Conservation (phyloP, 2,797 vertebrate species). For the Prunella strophiata region DNA sequence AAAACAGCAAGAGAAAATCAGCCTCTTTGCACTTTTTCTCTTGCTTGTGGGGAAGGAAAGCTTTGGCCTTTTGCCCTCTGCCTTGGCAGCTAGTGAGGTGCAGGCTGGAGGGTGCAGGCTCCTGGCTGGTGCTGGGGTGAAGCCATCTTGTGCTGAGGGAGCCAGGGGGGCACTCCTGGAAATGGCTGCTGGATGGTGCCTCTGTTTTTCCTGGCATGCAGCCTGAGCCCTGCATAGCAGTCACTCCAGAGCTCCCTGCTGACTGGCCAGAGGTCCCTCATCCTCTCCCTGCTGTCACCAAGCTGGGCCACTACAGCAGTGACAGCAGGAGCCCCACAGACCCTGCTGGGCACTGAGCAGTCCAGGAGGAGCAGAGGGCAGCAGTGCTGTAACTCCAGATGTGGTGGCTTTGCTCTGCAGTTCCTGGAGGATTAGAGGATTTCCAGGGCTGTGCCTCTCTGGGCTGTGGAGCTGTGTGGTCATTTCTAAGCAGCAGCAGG, state of each 20-base stretch:
- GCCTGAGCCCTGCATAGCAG: constrained; percentile 5
- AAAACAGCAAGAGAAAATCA: not conserved
- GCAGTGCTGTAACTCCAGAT: not conserved
- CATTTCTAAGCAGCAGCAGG: not conserved
- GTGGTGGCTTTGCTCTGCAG: not conserved
- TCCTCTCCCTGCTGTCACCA: not conserved
- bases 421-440: not conserved
- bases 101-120: not conserved
- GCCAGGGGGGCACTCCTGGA: not conserved
- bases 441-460: not conserved
- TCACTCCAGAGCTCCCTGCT: not conserved
- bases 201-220: constrained; percentile 46
- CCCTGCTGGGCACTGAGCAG: not conserved
- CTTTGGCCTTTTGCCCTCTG: not conserved
- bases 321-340: not conserved
- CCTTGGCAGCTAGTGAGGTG: not conserved
- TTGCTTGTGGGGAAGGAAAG: not conserved
- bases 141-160: constrained; percentile 6
- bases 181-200: constrained; percentile 15
- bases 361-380: not conserved
- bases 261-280: not conserved
- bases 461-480: not conserved
- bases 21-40: not conserved
- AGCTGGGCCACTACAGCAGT: not conserved
- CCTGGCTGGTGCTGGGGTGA: not conserved